These are phyloP conservation scores for Drosophila kepulauana DNA, from an alignment of 1,140 invertebrate genomes.

Conservation along the genomic window DNA sequence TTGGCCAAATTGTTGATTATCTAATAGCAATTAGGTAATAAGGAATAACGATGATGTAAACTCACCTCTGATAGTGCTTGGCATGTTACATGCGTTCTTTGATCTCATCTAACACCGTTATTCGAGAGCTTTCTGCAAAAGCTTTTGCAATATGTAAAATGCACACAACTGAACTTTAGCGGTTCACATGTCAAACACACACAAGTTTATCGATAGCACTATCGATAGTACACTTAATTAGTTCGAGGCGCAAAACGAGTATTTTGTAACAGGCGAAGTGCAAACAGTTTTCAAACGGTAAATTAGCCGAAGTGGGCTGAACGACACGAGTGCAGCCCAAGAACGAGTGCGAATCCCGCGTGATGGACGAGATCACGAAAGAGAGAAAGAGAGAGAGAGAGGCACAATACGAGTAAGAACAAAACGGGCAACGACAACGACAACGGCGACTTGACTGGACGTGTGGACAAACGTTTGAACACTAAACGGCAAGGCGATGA, in stretches of 20 bases:
- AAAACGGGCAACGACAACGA: slow-evolving; percentile 40
- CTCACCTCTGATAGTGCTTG: slow-evolving; percentile 82
- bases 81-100: slow-evolving; percentile 73
- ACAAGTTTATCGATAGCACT: slow-evolving; percentile 10
- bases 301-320: slow-evolving; percentile 37
- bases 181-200: slow-evolving; percentile 27
- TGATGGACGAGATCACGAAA: slow-evolving; percentile 11
- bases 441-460: slow-evolving; percentile 59
- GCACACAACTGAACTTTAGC: background rate
- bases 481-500: slow-evolving; percentile 69
- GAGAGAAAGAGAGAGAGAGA: background rate
- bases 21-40: background rate
- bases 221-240: slow-evolving; percentile 38
- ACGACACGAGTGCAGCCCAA: slow-evolving; percentile 20
- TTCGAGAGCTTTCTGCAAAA: slow-evolving; percentile 3
- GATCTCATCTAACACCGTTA: slow-evolving; percentile 55
- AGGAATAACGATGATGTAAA: slow-evolving; percentile 7
- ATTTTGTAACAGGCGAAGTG: background rate
- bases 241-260: slow-evolving; percentile 3
- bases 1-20: background rate
- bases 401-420: slow-evolving; percentile 6
- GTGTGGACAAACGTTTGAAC: slow-evolving; percentile 81
- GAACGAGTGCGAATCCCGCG: slow-evolving; percentile 31
- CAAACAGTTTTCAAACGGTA: slow-evolving; percentile 74
- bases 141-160: background rate